Evolutionary conservation across 2,113 vertebrate species (phyloP).

Genomic region (Mormoops blainvillei): DNA sequence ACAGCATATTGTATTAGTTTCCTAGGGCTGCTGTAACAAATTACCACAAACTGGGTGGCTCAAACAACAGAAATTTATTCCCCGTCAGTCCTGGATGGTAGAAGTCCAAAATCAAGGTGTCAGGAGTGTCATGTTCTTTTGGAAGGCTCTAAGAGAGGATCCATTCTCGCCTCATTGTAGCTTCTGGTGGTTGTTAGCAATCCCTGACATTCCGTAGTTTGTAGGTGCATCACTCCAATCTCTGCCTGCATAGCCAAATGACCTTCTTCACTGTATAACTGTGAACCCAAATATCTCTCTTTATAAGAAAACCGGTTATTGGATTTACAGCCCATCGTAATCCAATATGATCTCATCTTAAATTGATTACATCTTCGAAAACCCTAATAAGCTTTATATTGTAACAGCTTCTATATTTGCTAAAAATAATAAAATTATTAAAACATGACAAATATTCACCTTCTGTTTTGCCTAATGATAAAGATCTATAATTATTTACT

Average conservation of each 20-base stretch:
- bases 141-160: not conserved
- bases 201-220: not conserved
- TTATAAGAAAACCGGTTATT: not conserved
- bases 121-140: not conserved
- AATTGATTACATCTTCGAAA: not conserved
- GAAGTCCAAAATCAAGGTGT: not conserved
- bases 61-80: not conserved
- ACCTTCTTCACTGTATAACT: not conserved
- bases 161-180: not conserved
- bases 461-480: not conserved
- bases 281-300: not conserved
- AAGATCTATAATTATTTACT: slow-evolving; percentile 20
- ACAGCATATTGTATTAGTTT: not conserved
- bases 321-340: not conserved
- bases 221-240: not conserved
- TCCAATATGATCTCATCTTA: not conserved
- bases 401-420: not conserved
- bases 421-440: not conserved
- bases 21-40: not conserved
- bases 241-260: not conserved
- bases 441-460: not conserved
- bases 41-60: not conserved
- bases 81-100: not conserved
- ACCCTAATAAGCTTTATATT: not conserved
- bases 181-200: not conserved